These are phyloP conservation scores for Temnothorax ravouxi DNA, from an alignment of 2,888 invertebrate species.

Conservation along the genomic window DNA sequence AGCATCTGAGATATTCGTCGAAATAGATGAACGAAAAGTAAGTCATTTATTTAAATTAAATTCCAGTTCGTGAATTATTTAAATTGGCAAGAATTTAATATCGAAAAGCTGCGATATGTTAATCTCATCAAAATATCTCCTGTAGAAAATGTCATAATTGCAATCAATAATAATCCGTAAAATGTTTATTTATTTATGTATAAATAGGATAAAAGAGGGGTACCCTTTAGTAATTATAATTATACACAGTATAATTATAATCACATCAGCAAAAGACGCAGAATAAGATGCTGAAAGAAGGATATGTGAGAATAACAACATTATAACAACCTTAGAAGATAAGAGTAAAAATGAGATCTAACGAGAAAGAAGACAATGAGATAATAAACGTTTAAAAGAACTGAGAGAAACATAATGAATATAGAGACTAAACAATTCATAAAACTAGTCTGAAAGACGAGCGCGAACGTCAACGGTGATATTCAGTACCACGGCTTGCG, in stretches of 20 bases:
- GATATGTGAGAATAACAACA: no score
- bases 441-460: background rate
- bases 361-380: no score
- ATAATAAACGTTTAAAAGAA: no score
- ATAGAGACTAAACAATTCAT: background rate
- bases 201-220: no score
- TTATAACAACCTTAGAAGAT: no score
- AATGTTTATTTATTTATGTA: no score
- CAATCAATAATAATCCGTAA: background rate
- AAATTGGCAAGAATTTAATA: background rate
- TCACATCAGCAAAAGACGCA: no score
- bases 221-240: no score
- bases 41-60: background rate
- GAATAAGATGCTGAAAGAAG: no score
- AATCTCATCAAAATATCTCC: background rate
- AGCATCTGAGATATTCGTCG: background rate
- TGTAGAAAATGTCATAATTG: background rate
- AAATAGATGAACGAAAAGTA: background rate
- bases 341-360: no score
- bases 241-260: no score
- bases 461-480: background rate
- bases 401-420: background rate
- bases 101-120: background rate
- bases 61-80: background rate
- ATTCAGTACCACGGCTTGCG: background rate